Conservation (phyloP, 23 tunicate genomes). For the Ciona savignyi region DNA sequence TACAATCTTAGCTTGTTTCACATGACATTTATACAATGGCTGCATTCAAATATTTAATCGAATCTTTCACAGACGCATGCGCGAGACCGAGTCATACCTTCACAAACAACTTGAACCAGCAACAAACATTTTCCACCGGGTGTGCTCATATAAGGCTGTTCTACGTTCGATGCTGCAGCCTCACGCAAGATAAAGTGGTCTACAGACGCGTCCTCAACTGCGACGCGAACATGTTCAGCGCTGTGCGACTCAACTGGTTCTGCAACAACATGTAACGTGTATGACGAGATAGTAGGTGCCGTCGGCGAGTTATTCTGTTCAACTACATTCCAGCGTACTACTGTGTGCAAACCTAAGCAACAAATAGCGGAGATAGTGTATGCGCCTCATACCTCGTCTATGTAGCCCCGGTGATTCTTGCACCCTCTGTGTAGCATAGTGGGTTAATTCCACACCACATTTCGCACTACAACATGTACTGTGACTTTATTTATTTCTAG, state of each 20-base stretch:
- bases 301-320: neutral
- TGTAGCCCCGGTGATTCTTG: neutral
- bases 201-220: constrained; percentile 55
- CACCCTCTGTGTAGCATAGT: too few relatives aligned
- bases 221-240: constrained; percentile 30
- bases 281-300: neutral
- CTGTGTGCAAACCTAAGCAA: neutral
- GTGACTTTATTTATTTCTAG: neutral
- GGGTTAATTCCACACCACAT: too few relatives aligned
- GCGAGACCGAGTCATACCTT: constrained; percentile 20
- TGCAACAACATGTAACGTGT: constrained; percentile 27
- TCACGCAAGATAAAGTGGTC: constrained; percentile 28
- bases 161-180: constrained; percentile 81
- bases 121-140: constrained; percentile 64
- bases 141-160: constrained; percentile 51
- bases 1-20: too few relatives aligned
- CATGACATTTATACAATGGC: too few relatives aligned
- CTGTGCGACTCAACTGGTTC: constrained; percentile 42
- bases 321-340: neutral
- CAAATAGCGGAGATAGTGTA: neutral
- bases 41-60: too few relatives aligned
- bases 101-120: constrained; percentile 32
- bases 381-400: neutral
- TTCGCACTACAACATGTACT: neutral
- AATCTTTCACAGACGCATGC: constrained; percentile 69